These are phyloP conservation scores for Corythornis leucogaster DNA, from an alignment of 2,797 vertebrate genomes.

Conservation along the genomic window DNA sequence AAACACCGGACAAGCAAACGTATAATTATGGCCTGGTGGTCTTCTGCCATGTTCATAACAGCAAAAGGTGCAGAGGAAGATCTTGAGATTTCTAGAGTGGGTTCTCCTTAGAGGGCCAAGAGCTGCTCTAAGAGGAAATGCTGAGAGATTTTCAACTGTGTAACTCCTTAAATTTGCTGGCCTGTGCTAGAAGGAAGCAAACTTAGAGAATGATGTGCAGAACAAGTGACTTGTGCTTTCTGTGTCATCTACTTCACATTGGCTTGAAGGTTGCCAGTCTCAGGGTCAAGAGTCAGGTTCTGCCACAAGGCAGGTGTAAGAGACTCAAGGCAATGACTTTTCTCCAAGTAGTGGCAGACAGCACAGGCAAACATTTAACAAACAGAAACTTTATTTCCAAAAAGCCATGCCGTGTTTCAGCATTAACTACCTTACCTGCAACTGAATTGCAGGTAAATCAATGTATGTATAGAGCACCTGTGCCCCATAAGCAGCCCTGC, in stretches of 20 bases:
- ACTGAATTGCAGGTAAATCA: not conserved
- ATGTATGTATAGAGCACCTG: fast-evolving
- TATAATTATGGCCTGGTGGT: fast-evolving
- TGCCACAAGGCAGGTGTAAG: not conserved
- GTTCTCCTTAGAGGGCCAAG: not conserved
- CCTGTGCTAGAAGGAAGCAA: not conserved
- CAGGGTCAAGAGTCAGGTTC: not conserved
- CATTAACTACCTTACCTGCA: not conserved
- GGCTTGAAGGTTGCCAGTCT: not conserved
- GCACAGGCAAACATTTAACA: not conserved
- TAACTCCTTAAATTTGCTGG: not conserved
- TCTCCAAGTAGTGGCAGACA: not conserved
- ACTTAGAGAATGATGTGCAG: not conserved
- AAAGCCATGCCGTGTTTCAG: not conserved
- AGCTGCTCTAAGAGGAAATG: not conserved
- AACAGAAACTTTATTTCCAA: not conserved
- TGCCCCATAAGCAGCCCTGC: not conserved
- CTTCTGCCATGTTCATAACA: not conserved
- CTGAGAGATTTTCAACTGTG: not conserved
- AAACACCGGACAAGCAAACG: not conserved
- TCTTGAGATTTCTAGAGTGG: not conserved
- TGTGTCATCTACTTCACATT: fast-evolving
- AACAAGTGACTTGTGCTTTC: not conserved
- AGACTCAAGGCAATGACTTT: not conserved
- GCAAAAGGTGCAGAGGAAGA: not conserved